Conservation (phyloP, 2,888 invertebrate genomes). For the Morpho achilles region DNA sequence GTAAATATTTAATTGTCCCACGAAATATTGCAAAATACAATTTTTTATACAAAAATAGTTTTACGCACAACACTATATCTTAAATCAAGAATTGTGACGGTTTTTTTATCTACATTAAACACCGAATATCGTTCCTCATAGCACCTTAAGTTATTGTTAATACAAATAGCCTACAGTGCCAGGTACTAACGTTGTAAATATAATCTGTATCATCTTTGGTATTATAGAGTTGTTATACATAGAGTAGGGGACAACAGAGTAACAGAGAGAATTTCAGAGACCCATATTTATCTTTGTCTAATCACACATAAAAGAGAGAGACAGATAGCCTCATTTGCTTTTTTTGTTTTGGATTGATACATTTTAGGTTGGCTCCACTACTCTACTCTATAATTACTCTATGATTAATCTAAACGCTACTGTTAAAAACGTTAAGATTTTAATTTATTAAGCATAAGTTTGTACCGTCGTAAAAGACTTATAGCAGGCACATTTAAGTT, state of each 20-base stretch:
- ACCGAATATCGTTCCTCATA: slow-evolving; percentile 34
- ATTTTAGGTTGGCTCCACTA: no score
- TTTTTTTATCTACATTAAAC: not conserved
- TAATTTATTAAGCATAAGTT: slow-evolving; percentile 8
- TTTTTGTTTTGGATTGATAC: no score
- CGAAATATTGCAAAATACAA: not conserved
- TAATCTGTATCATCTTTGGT: slow-evolving; percentile 26
- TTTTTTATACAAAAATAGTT: not conserved
- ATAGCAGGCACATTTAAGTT: not conserved
- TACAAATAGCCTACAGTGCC: slow-evolving; percentile 29
- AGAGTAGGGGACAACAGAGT: no score
- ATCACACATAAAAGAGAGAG: no score
- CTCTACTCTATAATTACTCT: no score
- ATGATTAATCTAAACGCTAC: slow-evolving; percentile 5
- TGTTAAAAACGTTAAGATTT: slow-evolving; percentile 12
- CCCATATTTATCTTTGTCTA: no score
- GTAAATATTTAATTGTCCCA: no score
- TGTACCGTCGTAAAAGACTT: slow-evolving; percentile 16
- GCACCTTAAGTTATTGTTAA: slow-evolving; percentile 38
- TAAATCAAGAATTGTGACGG: slow-evolving; percentile 1
- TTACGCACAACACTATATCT: not conserved
- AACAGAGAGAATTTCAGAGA: no score
- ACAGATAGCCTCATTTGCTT: no score
- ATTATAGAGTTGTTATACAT: no score
- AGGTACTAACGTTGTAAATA: slow-evolving; percentile 27